Conservation (phyloP, 2,113 vertebrate genomes). For the Petrocephalus microphthalmus region DNA sequence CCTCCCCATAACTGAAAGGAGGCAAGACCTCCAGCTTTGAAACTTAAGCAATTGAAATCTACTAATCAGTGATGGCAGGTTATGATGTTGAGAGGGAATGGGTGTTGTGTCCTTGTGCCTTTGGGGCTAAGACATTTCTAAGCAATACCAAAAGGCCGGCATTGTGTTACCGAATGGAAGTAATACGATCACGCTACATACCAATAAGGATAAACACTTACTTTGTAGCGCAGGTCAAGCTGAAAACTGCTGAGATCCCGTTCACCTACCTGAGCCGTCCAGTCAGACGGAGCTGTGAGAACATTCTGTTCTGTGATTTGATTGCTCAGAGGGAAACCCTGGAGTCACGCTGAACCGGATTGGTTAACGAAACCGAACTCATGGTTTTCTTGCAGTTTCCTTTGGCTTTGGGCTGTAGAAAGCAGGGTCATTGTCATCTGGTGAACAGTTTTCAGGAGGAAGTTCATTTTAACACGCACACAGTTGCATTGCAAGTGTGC, state of each 20-base stretch:
- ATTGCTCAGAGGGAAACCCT: not conserved
- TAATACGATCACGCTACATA: not conserved
- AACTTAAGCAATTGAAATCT: not conserved
- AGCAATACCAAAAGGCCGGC: not conserved
- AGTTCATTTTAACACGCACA: not conserved
- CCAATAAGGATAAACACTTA: not conserved
- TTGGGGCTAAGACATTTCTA: not conserved
- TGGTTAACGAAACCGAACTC: not conserved
- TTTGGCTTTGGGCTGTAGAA: not conserved
- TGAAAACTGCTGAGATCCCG: not conserved
- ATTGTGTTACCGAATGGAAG: not conserved
- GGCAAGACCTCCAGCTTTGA: not conserved
- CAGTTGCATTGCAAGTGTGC: not conserved
- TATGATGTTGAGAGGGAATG: not conserved
- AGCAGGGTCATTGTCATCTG: not conserved
- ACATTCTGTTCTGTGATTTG: not conserved
- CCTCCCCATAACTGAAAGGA: not conserved
- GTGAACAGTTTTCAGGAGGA: not conserved
- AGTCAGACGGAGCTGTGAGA: not conserved
- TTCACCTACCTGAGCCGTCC: not conserved
- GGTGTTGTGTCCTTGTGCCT: not conserved
- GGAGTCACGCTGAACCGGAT: not conserved
- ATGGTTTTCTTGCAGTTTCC: not conserved
- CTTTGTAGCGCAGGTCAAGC: not conserved
- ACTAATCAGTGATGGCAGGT: not conserved